Conservation (phyloP, 2,888 invertebrate genomes). For the Amitus sp. region DNA sequence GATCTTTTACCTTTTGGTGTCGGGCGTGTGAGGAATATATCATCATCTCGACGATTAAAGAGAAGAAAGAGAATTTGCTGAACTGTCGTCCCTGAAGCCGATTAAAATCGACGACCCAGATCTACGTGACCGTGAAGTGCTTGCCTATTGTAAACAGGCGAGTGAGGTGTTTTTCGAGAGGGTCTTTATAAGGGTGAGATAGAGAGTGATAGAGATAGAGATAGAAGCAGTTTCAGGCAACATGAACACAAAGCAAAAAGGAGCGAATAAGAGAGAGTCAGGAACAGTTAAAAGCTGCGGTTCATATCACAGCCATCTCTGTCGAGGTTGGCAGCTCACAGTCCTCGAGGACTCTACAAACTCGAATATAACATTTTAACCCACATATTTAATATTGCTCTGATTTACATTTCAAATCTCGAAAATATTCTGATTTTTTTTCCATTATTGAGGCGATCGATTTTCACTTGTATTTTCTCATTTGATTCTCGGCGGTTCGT, state of each 20-base stretch:
- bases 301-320: conserved; percentile 61
- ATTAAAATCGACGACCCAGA: conserved; percentile 64
- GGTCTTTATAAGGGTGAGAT: conserved; percentile 43
- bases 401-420: conserved; percentile 14
- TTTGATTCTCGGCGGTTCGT: too few species aligned
- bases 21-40: conserved; percentile 22
- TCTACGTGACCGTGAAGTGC: conserved; percentile 49
- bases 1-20: neutral
- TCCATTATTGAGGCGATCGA: too few species aligned
- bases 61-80: conserved; percentile 45
- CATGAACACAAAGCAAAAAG: conserved; percentile 22
- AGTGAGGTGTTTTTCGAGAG: conserved; percentile 60
- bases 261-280: too few species aligned
- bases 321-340: conserved; percentile 59
- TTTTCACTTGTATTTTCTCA: too few species aligned
- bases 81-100: conserved; percentile 52
- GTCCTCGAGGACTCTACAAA: conserved; percentile 55
- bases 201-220: conserved; percentile 31
- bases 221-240: conserved; percentile 3
- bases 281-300: too few species aligned
- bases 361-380: conserved; percentile 58
- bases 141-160: conserved; percentile 58
- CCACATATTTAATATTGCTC: conserved; percentile 46
- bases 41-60: conserved; percentile 26
- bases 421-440: too few species aligned